Evolutionary conservation across 1,140 invertebrate species (phyloP), one percentile per base, ranked within the genome.

Genomic region (Drosophila santomea): DNA sequence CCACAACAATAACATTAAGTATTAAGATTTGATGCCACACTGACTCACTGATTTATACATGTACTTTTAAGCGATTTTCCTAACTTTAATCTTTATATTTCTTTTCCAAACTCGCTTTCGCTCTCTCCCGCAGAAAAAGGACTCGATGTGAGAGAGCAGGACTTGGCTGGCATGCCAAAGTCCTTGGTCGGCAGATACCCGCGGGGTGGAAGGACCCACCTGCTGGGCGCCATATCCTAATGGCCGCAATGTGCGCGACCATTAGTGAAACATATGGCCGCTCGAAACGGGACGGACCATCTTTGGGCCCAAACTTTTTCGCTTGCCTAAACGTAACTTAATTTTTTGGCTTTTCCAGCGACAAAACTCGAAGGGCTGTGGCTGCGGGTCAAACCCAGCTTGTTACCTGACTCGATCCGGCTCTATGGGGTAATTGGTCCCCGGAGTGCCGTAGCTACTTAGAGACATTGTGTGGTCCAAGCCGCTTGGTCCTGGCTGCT

Each of bases 241-340:
- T 89, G 84, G 81, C 80, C 84, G 74, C 85, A 89, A 78, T 89
- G 80, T 78, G 84, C 84, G 84, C 84, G 77, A 88, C 80, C 84
- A 89, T 89, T 89, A 89, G 84, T 80, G 85, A 83, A 89, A 89
- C 84, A 89, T 89, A 89, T 89, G 84, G 84, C 84, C 71, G 12
- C 38, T 43, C 56, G 41, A 48, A 44, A 44, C 59, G 39, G 36
- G 58, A 52, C 69, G 41, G 57, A 59, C 54, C 66, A 73, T 69
- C 71, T 64, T 76, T 71, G 59, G 69, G 54, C 72, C 72, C 60
- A 67, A 88, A 84, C 63, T 83, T 89, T 86, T 79, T 66, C 51
- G 73, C 60, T 58, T 58, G 58, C 59, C 60, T 69, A 75, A 83
- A 75, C 81, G 72, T 89, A 89, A 89, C 76, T 89, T 89, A 83